Percentiles rank a stretch among this genome's conserved stretches.
Evolutionary conservation across 2,888 invertebrate genomes (phyloP).

Genomic region (Cataglyphis rosenhaueri): DNA sequence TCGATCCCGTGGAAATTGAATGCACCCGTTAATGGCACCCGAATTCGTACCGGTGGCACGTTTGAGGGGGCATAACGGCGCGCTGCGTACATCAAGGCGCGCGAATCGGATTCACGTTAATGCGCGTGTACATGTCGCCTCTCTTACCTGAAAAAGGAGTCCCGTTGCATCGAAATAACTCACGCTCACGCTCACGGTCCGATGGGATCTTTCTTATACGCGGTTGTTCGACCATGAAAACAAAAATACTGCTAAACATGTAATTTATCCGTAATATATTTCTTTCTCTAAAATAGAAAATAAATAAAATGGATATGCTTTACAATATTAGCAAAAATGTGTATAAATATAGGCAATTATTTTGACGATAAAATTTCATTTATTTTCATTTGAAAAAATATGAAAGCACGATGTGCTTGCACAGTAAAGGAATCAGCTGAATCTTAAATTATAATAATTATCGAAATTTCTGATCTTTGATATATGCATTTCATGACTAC

Average conservation of each 20-base stretch:
- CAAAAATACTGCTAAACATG: neutral
- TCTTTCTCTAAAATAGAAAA: no score
- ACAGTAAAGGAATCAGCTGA: neutral
- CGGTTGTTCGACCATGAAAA: neutral
- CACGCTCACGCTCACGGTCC: neutral
- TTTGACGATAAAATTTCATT: neutral
- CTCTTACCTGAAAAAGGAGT: conserved; percentile 52
- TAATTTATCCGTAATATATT: neutral
- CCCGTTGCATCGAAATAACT: conserved; percentile 39
- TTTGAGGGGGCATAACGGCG: conserved; percentile 69
- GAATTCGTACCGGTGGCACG: conserved; percentile 76
- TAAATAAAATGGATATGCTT: neutral
- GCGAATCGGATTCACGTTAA: conserved; percentile 65
- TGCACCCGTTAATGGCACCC: conserved; percentile 77
- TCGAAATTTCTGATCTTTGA: neutral
- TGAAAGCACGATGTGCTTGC: no score
- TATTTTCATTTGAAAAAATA: neutral
- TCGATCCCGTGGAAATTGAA: conserved; percentile 80
- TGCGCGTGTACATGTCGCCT: conserved; percentile 50
- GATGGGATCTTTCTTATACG: neutral
- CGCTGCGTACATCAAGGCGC: conserved; percentile 66
- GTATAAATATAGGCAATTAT: neutral
- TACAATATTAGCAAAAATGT: neutral
- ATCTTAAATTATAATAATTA: conserved; percentile 8
- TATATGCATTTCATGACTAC: neutral